Percentiles rank a stretch among this genome's conserved stretches.
These are phyloP conservation scores for Halisarca cf. caerulea DNA, from an alignment of 37 sponge, comb jelly and placozoan genomes.

Conservation along the genomic window DNA sequence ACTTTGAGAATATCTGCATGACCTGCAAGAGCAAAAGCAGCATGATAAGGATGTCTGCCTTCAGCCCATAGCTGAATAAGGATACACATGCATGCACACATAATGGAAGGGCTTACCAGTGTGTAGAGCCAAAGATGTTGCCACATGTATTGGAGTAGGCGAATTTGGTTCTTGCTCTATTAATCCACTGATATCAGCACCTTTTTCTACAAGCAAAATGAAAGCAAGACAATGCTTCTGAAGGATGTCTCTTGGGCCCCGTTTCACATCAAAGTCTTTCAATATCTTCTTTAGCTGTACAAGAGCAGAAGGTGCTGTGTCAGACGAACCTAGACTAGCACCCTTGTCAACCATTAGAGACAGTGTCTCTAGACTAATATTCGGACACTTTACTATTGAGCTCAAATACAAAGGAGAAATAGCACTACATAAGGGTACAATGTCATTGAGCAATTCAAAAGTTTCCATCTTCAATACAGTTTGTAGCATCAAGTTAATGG, in stretches of 20 bases:
- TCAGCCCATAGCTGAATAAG: too few species aligned
- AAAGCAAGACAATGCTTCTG: not conserved
- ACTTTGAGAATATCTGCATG: constrained; percentile 3
- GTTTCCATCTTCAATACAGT: not conserved
- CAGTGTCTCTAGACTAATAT: not conserved
- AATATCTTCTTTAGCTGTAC: not conserved
- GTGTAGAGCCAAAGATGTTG: too few species aligned
- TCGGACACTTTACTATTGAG: not conserved
- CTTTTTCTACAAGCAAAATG: not conserved
- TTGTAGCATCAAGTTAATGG: not conserved
- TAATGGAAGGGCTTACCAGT: too few species aligned
- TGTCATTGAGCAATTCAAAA: not conserved
- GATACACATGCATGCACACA: too few species aligned
- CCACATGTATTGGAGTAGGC: not conserved
- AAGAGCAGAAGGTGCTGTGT: not conserved
- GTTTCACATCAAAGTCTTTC: not conserved
- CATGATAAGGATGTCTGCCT: too few species aligned
- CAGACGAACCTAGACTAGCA: not conserved
- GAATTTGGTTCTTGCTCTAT: not conserved
- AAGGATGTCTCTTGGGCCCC: not conserved
- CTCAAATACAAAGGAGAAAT: not conserved
- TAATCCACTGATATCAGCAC: not conserved
- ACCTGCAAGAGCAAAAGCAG: constrained; percentile 25
- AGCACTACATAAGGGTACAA: not conserved
- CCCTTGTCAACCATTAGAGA: not conserved